Percentiles rank a stretch among this genome's conserved stretches.
These are phyloP conservation scores for Tinea semifulvella DNA, from an alignment of 2,888 invertebrate species.

Conservation along the genomic window DNA sequence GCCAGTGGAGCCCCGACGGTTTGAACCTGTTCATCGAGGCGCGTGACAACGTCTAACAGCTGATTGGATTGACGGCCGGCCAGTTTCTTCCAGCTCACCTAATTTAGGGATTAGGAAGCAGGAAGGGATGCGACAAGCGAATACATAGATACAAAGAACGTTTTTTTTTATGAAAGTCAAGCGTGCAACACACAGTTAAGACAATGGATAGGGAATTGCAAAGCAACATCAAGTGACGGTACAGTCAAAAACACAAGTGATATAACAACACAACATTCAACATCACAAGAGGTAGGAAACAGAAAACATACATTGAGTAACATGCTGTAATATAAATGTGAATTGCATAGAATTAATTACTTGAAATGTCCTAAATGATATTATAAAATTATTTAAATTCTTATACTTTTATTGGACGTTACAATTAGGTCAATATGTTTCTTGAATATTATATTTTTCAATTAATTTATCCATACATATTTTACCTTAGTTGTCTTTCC, in stretches of 20 bases:
- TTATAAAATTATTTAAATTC: too few relatives aligned
- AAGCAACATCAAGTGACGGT: slow-evolving; percentile 22
- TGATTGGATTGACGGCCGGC: slow-evolving; percentile 69
- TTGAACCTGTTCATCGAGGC: slow-evolving; percentile 66
- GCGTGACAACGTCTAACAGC: slow-evolving; percentile 74
- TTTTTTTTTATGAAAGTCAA: too few relatives aligned
- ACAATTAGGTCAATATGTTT: too few relatives aligned
- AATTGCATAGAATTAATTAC: too few relatives aligned
- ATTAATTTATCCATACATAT: too few relatives aligned
- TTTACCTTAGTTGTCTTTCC: slow-evolving; percentile 66
- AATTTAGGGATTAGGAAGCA: slow-evolving; percentile 29
- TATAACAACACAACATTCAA: slow-evolving; percentile 48
- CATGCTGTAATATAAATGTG: background rate
- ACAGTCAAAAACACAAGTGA: slow-evolving; percentile 44
- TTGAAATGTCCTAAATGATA: too few relatives aligned
- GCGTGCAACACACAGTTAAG: slow-evolving; percentile 5
- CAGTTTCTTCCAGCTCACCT: slow-evolving; percentile 73
- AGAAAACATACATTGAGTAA: background rate
- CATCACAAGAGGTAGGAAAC: slow-evolving; percentile 34
- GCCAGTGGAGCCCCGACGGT: slow-evolving; percentile 30
- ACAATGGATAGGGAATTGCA: background rate
- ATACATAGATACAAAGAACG: background rate
- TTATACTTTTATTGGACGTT: too few relatives aligned
- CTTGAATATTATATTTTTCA: too few relatives aligned
- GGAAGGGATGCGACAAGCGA: slow-evolving; percentile 19